phyloP scores from a whole-genome alignment of 2,797 vertebrate species.

The Helicolenus hilgendorfi region DNA sequence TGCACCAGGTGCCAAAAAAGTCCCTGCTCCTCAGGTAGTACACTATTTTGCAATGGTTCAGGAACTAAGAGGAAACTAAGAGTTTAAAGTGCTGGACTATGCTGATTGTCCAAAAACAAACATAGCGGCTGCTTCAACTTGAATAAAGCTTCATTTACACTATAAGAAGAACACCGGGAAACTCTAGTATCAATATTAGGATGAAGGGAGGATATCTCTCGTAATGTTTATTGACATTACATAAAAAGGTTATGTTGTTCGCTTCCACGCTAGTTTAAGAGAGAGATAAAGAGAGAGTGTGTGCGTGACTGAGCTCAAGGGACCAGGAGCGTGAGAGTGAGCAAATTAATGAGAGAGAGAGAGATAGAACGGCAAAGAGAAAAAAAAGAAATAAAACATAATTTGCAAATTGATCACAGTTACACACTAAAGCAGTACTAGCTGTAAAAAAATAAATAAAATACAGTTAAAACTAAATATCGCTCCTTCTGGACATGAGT shows the following conservation, averaged over 20 bases:
- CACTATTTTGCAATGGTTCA: not conserved
- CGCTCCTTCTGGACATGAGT: not conserved
- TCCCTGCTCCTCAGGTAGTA: not conserved
- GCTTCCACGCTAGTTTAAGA: not conserved
- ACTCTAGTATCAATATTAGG: not conserved
- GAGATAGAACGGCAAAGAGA: not conserved
- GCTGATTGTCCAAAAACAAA: not conserved
- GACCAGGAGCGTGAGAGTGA: not conserved
- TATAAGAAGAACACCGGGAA: not conserved
- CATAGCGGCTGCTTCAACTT: not conserved
- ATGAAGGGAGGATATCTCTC: not conserved
- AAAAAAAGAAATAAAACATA: not conserved
- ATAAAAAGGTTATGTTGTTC: not conserved
- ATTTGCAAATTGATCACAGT: not conserved
- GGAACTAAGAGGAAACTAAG: not conserved
- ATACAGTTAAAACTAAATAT: not conserved
- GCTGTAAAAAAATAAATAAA: not conserved
- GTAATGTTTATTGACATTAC: not conserved
- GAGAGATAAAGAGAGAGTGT: not conserved
- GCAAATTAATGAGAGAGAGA: not conserved
- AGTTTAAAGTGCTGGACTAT: not conserved
- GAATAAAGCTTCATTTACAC: not conserved
- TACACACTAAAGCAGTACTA: not conserved
- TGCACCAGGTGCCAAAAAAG: not conserved
- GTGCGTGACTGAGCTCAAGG: not conserved